These are phyloP conservation scores for Lophura nycthemera DNA, from an alignment of 2,113 vertebrate genomes.

Conservation along the genomic window DNA sequence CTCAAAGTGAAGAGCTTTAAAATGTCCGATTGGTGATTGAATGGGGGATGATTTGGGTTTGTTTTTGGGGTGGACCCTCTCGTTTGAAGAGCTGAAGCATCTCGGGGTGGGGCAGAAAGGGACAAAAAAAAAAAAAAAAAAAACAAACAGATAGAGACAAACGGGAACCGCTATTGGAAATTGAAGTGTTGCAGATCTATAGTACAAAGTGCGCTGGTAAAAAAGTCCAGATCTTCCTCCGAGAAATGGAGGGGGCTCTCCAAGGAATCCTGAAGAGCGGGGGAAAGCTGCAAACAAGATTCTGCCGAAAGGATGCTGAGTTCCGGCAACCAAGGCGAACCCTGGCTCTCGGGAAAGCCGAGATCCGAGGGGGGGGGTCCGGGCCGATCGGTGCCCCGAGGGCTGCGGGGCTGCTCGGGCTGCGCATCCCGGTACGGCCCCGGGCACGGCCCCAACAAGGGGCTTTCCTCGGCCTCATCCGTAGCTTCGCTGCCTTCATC, in stretches of 20 bases:
- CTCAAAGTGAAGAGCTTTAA: neutral
- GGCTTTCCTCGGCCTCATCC: constrained; percentile 79
- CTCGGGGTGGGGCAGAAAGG: neutral
- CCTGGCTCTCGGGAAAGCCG: constrained; percentile 75
- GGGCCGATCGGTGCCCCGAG: constrained; percentile 56
- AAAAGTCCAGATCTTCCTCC: constrained; percentile 93
- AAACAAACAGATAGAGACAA: neutral
- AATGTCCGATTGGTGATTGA: neutral
- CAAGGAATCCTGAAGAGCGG: constrained; percentile 81
- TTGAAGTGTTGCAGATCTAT: constrained; percentile 89
- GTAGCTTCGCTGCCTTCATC: constrained; percentile 82
- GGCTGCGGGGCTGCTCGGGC: constrained; percentile 43
- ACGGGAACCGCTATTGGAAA: constrained; percentile 74
- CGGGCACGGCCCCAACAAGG: constrained; percentile 37
- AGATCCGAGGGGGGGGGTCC: constrained; percentile 43
- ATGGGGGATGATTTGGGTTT: neutral
- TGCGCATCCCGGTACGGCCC: constrained; percentile 61
- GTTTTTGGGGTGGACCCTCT: neutral
- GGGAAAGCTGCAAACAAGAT: constrained; percentile 82
- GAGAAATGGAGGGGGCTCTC: constrained; percentile 90
- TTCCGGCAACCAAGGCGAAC: constrained; percentile 81
- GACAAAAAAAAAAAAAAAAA: neutral
- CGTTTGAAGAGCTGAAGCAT: neutral
- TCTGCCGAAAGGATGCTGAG: constrained; percentile 82
- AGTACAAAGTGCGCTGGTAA: constrained; percentile 91